Percentiles rank a stretch among this genome's conserved stretches.
Evolutionary conservation across 2,113 vertebrate genomes (phyloP).

Genomic region (Salvator merianae): DNA sequence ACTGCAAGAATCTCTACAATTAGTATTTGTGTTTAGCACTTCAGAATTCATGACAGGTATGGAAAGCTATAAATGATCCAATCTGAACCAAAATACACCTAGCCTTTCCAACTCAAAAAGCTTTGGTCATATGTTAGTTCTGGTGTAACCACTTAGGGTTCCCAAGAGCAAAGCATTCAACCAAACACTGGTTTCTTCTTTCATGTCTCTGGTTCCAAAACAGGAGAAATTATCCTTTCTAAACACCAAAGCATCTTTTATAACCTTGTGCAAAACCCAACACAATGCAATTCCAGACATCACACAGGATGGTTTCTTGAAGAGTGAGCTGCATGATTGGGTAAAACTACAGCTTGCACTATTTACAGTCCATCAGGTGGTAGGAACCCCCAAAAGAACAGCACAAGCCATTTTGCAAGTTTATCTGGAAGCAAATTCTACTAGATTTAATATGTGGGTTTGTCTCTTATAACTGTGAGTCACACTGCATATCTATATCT

Average conservation of each 20-base stretch:
- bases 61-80: not conserved
- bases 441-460: not conserved
- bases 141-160: not conserved
- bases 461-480: not conserved
- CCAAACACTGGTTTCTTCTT: not conserved
- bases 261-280: not conserved
- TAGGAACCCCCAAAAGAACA: not conserved
- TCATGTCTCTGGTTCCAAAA: not conserved
- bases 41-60: not conserved
- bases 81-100: not conserved
- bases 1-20: conserved; percentile 5
- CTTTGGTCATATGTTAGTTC: not conserved
- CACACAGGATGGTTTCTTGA: not conserved
- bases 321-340: not conserved
- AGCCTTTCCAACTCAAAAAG: not conserved
- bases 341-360: not conserved
- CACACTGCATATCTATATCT: not conserved
- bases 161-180: not conserved
- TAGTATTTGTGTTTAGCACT: not conserved
- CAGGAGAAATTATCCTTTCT: not conserved
- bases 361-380: not conserved
- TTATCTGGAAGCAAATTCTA: conserved; percentile 6
- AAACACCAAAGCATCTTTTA: not conserved
- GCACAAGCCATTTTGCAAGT: not conserved
- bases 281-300: not conserved